Conservation (phyloP, 2,113 vertebrate genomes). For the Montifringilla adamsi region DNA sequence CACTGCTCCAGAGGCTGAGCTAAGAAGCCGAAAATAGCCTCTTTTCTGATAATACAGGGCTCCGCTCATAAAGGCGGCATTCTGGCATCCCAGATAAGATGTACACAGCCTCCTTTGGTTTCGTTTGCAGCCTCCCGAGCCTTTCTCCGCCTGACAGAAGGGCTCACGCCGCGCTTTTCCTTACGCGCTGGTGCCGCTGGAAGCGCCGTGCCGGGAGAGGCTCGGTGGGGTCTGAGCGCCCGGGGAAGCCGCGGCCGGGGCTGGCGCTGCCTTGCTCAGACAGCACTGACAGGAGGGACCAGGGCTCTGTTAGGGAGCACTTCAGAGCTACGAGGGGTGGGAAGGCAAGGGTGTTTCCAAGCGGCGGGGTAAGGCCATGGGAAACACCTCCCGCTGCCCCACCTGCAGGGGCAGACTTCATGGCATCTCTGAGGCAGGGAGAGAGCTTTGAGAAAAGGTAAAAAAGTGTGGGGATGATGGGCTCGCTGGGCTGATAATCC, state of each 20-base stretch:
- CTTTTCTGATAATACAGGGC: conserved; percentile 37
- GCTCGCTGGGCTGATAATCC: neutral
- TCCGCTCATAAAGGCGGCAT: neutral
- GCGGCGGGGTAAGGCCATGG: neutral
- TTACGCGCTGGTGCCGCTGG: neutral
- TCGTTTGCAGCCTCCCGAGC: neutral
- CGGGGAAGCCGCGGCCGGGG: fast-evolving
- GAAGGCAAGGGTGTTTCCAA: neutral
- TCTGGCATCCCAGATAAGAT: conserved; percentile 53
- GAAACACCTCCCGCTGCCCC: neutral
- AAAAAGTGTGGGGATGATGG: neutral
- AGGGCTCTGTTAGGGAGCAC: neutral
- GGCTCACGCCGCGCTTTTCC: neutral
- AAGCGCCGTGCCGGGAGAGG: neutral
- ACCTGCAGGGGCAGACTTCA: neutral
- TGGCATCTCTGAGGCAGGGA: neutral
- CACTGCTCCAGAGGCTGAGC: conserved; percentile 6
- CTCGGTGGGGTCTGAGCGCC: fast-evolving
- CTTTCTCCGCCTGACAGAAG: neutral
- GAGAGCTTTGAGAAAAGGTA: neutral
- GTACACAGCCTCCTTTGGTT: neutral
- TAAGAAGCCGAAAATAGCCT: conserved; percentile 30
- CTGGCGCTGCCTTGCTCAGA: neutral
- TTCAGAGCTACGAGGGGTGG: neutral
- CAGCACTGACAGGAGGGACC: fast-evolving